Percentiles rank a stretch among this genome's conserved stretches.
phyloP scores from a whole-genome alignment of 2,113 vertebrate genomes.

The Seriola quinqueradiata region DNA sequence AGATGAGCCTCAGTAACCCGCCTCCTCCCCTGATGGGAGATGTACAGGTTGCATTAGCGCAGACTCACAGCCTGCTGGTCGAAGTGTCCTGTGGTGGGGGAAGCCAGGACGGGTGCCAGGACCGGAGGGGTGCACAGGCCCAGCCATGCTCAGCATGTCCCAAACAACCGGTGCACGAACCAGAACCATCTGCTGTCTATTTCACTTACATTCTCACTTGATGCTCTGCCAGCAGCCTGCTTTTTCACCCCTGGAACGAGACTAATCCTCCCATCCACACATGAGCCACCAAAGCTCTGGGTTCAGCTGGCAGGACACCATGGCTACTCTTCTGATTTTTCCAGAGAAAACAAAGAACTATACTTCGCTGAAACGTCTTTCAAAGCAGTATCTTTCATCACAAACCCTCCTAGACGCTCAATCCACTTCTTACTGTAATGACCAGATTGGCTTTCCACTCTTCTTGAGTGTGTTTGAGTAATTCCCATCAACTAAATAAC shows the following conservation, averaged over 20 bases:
- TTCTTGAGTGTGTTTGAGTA: constrained; percentile 59
- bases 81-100: constrained; percentile 38
- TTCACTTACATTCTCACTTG: constrained; percentile 70
- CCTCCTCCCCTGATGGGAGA: constrained; percentile 12
- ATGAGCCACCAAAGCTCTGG: constrained; percentile 44
- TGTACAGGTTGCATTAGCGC: constrained; percentile 48
- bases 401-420: constrained; percentile 27
- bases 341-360: constrained; percentile 48
- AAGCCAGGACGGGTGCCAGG: constrained; percentile 69
- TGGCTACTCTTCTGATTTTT: constrained; percentile 23
- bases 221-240: constrained; percentile 60
- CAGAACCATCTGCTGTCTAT: constrained; percentile 77
- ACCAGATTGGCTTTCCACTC: constrained; percentile 56
- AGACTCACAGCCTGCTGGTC: constrained; percentile 40
- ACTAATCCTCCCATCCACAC: constrained; percentile 41
- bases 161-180: constrained; percentile 67
- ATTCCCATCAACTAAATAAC: constrained; percentile 77
- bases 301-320: constrained; percentile 38
- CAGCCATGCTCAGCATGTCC: constrained; percentile 63
- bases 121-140: constrained; percentile 52
- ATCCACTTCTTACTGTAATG: constrained; percentile 67
- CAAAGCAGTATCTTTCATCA: constrained; percentile 47
- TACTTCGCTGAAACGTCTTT: constrained; percentile 45
- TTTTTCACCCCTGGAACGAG: constrained; percentile 59
- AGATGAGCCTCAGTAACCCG: constrained; percentile 3